Evolutionary conservation across 2,888 invertebrate species (phyloP), one percentile per base, ranked within the genome.

Genomic region (Drosophila mulleri): DNA sequence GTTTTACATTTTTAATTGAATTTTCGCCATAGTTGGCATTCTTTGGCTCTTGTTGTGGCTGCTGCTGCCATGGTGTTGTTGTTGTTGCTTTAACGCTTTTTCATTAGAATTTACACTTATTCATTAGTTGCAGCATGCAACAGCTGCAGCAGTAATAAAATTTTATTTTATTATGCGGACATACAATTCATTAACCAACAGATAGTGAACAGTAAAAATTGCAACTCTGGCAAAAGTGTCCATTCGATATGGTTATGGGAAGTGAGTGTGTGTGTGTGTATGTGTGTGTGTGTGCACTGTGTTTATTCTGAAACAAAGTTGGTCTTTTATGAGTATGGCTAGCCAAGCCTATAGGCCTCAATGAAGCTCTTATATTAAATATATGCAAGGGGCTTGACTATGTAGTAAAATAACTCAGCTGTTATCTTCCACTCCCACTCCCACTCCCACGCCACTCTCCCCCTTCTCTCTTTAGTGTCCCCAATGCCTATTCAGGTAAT

Each of bases 1-100:
- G 89, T 86, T 86, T 88, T 88, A 83, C 86, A 86, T 86, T 88
- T 86, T 87, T 86, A 86, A 86, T 86, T 86, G 86, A 86, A 86
- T 86, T 88, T 86, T 86, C 81, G 79, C 87, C 74, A 87, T 88
- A 87, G 89, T 83, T 88, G 79, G 88, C 83, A 88, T 84, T 88
- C 88, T 78, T 59, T 60, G 41, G 59, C 48, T 63, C 32, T 61
- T 61, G 53, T 66, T 74, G 64, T 37, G 47, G 54, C 66, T 57
- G 58, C 37, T 63, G 54, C 11, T 18, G 48, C 18, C 6, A 11
- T 48, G 58, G 35, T 32, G 26, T n/a, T 42, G 32, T 32, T 65
- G 60, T 45, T 72, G 68, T 67, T 75, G 80, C 70, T 67, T 81
- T 81, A 80, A 76, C 83, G 83, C 86, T 83, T 80, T 88, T 83